Percentiles rank a stretch among this genome's conserved stretches.
Conservation (phyloP, 2,113 vertebrate genomes). For the Hiodon alosoides region DNA sequence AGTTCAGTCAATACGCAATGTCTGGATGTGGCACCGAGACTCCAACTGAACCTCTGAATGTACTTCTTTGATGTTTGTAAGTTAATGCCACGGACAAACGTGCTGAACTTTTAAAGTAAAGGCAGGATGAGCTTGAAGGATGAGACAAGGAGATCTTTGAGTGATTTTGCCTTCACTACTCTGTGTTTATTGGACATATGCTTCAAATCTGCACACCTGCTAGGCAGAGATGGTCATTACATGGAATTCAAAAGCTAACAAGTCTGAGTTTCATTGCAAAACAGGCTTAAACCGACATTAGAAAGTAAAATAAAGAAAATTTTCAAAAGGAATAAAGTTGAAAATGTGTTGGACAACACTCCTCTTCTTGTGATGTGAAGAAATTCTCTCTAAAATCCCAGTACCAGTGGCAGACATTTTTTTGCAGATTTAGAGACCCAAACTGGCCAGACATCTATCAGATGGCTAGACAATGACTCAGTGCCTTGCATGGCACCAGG, state of each 20-base stretch:
- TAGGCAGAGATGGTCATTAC: neutral
- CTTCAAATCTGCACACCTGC: neutral
- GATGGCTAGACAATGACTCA: constrained; percentile 13
- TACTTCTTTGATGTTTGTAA: too few relatives aligned
- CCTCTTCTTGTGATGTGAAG: neutral
- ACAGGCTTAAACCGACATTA: neutral
- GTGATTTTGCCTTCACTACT: too few relatives aligned
- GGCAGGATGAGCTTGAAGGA: too few relatives aligned
- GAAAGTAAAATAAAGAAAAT: constrained; percentile 1
- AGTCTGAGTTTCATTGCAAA: constrained; percentile 4
- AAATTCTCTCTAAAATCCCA: neutral
- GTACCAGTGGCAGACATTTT: neutral
- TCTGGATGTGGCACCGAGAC: too few relatives aligned
- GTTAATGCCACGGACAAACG: too few relatives aligned
- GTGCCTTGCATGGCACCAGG: neutral
- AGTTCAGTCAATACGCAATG: too few relatives aligned
- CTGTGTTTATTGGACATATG: too few relatives aligned
- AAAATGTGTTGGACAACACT: neutral
- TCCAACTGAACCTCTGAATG: too few relatives aligned
- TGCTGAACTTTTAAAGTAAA: too few relatives aligned
- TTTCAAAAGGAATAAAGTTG: neutral
- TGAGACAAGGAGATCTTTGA: too few relatives aligned
- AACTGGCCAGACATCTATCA: neutral
- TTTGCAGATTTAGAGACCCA: neutral
- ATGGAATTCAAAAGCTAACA: neutral